These are phyloP conservation scores for Halichoeres trimaculatus DNA, from an alignment of 2,113 vertebrate species.

Conservation along the genomic window DNA sequence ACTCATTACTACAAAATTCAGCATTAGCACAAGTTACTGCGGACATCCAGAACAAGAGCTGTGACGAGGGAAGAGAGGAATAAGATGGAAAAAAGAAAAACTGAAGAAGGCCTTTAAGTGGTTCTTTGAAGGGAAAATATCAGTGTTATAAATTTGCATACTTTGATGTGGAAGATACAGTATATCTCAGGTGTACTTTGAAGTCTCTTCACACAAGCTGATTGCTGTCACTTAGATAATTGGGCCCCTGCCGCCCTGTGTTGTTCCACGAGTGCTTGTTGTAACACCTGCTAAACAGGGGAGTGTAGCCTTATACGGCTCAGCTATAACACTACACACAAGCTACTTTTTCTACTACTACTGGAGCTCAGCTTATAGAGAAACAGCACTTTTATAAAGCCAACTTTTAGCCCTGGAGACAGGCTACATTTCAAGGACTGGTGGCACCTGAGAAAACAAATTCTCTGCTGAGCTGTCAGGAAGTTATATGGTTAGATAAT, in stretches of 20 bases:
- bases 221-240: conserved; percentile 63
- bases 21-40: conserved; percentile 35
- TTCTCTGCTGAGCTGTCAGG: not conserved
- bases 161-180: conserved; percentile 27
- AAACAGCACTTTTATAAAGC: conserved; percentile 23
- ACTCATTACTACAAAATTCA: conserved; percentile 57
- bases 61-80: conserved; percentile 5
- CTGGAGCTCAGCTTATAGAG: conserved; percentile 2
- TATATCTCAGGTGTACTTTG: conserved; percentile 35
- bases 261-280: conserved; percentile 53
- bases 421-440: conserved; percentile 9
- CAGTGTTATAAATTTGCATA: conserved; percentile 3
- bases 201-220: conserved; percentile 48
- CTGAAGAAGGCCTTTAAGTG: not conserved
- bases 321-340: conserved; percentile 7
- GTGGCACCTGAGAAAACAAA: conserved; percentile 5
- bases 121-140: conserved; percentile 2
- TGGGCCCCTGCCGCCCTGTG: conserved; percentile 51
- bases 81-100: not conserved
- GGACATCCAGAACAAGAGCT: conserved; percentile 33
- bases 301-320: conserved; percentile 12
- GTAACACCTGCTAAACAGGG: conserved; percentile 48
- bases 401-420: conserved; percentile 2
- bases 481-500: conserved; percentile 24
- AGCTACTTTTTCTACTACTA: conserved; percentile 22